Evolutionary conservation across 2,797 vertebrate genomes (phyloP), one percentile per base, ranked within the genome.

Genomic region (Schizopygopsis malacanthus): DNA sequence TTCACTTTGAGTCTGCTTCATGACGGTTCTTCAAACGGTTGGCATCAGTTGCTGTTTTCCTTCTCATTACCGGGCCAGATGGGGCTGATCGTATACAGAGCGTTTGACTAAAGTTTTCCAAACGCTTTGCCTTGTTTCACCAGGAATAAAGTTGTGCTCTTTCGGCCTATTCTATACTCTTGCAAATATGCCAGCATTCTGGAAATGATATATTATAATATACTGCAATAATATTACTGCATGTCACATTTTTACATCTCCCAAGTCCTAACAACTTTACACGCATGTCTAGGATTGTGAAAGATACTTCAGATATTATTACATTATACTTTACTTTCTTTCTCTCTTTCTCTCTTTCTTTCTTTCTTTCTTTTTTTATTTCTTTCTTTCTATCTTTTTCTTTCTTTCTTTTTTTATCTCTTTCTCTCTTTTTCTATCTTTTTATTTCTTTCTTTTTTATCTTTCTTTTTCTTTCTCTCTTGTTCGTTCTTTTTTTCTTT

Each of bases 21-120:
- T 86, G 77, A 80, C 28, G 54, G 71, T 5, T 84, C 72, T 81
- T 83, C 65, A 88, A 87, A 88, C 37, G 56, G 81, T 84, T 80
- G 89, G 78, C 80, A 76, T 87, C 33, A 1, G 76, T 56, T 61
- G 25, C 43, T 82, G 76, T 78, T 90, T 85, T 84, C 79, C 70
- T 70, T 85, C 20, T 52, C 80, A 37, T 87, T 79, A 71, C 25
- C 69, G 16, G 33, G 37, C 4, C 59, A 70, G 72, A 83, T 52
- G 72, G 72, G 22, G 56, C 86, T 54, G 85, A 70, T n/a, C 28
- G 43, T 47, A 78, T 83, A 50, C 18, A 72, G 72, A 52, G 88
- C 45, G 71, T 85, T 87, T 50, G 47, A 33, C 59, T 15, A 37
- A n/a, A 22, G 69, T 85, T 90, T 85, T 82, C 43, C 78, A 11